Percentiles rank a stretch among this genome's conserved stretches.
These are phyloP conservation scores for Tyrophagus putrescentiae DNA, from an alignment of 1,140 invertebrate genomes.

Conservation along the genomic window DNA sequence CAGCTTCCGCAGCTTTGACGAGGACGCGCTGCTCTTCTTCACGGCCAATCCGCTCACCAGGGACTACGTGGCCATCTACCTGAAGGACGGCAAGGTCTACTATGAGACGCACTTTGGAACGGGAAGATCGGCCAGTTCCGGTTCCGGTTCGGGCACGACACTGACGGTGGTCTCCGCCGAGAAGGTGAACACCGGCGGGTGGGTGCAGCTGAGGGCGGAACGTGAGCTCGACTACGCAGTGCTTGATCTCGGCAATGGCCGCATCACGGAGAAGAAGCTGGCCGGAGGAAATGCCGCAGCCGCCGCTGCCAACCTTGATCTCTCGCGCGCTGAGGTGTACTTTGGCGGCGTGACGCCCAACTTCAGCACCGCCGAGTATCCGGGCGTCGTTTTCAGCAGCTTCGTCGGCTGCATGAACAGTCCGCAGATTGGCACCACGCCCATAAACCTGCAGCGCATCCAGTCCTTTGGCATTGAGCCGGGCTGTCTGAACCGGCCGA, in stretches of 20 bases:
- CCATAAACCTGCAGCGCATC: slow-evolving; percentile 46
- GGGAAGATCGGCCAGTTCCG: slow-evolving; percentile 22
- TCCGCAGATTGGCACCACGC: slow-evolving; percentile 53
- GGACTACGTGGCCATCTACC: slow-evolving; percentile 23
- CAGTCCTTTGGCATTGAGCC: slow-evolving; percentile 58
- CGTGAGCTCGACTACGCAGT: slow-evolving; percentile 29
- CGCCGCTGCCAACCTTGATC: slow-evolving; percentile 46
- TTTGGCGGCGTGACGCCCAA: slow-evolving; percentile 65
- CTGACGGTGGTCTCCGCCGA: slow-evolving; percentile 44
- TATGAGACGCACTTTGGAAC: slow-evolving; percentile 41
- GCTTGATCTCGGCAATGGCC: slow-evolving; percentile 52
- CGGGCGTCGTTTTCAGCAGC: slow-evolving; percentile 36
- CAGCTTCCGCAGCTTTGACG: slow-evolving; percentile 67
- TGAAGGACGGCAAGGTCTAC: slow-evolving; percentile 22
- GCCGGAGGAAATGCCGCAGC: slow-evolving; percentile 31
- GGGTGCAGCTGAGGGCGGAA: slow-evolving; percentile 54
- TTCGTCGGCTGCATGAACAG: slow-evolving; percentile 68
- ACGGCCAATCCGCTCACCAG: slow-evolving; percentile 50
- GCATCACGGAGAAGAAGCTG: slow-evolving; percentile 42
- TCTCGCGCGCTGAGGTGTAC: slow-evolving; percentile 39
- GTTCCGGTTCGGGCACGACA: neutral
- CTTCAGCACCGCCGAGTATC: slow-evolving; percentile 32
- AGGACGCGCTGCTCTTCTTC: slow-evolving; percentile 70
- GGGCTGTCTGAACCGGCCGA: slow-evolving; percentile 49
- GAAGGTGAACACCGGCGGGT: slow-evolving; percentile 63